Base-by-base conservation (phyloP, 1,140 invertebrate species). In the Leptinotarsa lineolata region DNA sequence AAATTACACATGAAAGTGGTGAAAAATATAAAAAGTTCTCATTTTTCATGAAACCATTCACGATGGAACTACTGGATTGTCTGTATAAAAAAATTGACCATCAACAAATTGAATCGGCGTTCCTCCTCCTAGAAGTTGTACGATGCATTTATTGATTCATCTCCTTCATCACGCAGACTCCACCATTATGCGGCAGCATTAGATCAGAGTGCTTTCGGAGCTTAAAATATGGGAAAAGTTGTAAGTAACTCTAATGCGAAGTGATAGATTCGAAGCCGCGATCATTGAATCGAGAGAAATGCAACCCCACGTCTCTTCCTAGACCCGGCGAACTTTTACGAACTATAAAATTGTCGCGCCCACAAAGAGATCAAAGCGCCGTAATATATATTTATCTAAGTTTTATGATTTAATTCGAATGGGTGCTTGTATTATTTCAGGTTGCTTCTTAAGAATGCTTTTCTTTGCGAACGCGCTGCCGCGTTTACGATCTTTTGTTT, bases 201-300 rank as follows among this genome's bases (percentile, higher is more conserved):
- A 78, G 75, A 76, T 60, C 70, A 68, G 67, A 80, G 77, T 77
- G 75, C 78, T 77, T 74, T 75, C 70, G 74, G 72, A 68, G 76
- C 79, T 80, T 81, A 81, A 81, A 81, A 79, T 81, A 80, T 81
- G 79, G 72, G 78, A 81, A 80, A 81, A 81, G 73, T 81, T 81
- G 74, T 81, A 81, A 81, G 79, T 79, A 79, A 77, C 70, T 79
- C 58, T 81, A 81, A 81, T 80, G 77, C 80, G 70, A 71, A 72
- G 76, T 80, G 78, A 81, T 81, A 81, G 80, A 81, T 81, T 81
- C 70, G 67, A 74, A 81, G 76, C 78, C 76, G 76, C 73, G 78
- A 79, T 79, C 78, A 81, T 81, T 81, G 80, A 81, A 81, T 81
- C 75, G 74, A 75, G 61, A 63, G 74, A 73, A 69, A 76, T 63